Evolutionary conservation across 2,888 invertebrate genomes (phyloP).

Genomic region (Lissonota sp.): DNA sequence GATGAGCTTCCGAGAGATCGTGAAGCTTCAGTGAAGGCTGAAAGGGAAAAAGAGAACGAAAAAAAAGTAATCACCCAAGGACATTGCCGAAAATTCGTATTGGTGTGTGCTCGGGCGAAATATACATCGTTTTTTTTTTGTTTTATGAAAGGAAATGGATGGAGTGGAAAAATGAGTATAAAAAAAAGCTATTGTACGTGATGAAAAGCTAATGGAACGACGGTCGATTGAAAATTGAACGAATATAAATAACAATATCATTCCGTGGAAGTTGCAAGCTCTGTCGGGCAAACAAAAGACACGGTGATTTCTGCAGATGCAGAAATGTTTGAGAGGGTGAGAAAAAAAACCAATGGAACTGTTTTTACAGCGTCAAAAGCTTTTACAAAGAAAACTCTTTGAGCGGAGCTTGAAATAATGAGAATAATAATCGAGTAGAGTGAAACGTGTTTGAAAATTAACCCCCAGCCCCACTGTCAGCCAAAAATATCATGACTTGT

Average conservation of each 20-base stretch:
- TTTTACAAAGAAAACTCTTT: conserved; percentile 39
- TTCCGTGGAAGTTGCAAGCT: no score
- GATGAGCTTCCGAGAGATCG: conserved; percentile 54
- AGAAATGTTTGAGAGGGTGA: no score
- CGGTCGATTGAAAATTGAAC: not conserved
- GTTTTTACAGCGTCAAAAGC: not conserved
- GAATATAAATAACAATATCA: no score
- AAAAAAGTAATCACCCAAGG: not conserved
- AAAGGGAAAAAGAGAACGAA: conserved; percentile 54
- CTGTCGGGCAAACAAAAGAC: no score
- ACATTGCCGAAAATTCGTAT: not conserved
- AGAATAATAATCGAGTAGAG: conserved; percentile 76
- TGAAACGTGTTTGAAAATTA: conserved; percentile 77
- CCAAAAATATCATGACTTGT: conserved; percentile 74
- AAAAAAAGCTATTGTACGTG: no score
- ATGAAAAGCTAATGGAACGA: not conserved
- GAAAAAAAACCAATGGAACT: no score
- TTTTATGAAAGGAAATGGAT: no score
- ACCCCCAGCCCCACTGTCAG: conserved; percentile 74
- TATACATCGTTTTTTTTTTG: not conserved
- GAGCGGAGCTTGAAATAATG: conserved; percentile 73
- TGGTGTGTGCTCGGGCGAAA: not conserved
- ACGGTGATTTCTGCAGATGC: no score
- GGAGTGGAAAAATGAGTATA: no score
- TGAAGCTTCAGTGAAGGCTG: conserved; percentile 3